Base-by-base conservation (phyloP, 2,113 vertebrate genomes). In the Cercopithecus mona region DNA sequence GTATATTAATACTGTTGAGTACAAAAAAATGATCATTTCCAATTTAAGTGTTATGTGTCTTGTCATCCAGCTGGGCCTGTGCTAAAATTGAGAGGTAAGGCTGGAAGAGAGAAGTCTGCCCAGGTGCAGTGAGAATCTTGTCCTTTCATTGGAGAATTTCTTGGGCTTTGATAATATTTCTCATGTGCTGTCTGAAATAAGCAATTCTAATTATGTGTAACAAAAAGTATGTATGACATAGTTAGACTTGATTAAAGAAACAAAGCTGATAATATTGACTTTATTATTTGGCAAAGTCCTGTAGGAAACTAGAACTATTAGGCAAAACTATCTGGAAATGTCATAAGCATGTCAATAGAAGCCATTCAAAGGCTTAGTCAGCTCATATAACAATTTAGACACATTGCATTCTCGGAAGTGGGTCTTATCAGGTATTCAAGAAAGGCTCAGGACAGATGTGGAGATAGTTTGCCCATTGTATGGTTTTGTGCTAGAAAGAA, bases 191-290 rank as follows among this genome's bases (percentile, higher is more conserved):
- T 84, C 40, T 90, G 75, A 87, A 92, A 87, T 90, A 94, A 96
- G 78, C 1, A 38, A 89, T 48, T 93, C 30, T 94, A 87, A 85
- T 85, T 82, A 90, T 86, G 79, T 92, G 83, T 93, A 75, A 66
- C 48, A 93, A 22, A 66, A 43, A 75, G 57, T 70, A 81, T 66
- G 68, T 90, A 70, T 30, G 20, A 14, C n/a, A 79, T 25, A 23
- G 20, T 90, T 66, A 96, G 57, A 93, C 40, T 57, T 59, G 72
- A 84, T 72, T 90, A 68, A 55, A 90, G 79, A 90, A 86, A 80
- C n/a, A 90, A 38, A 79, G 16, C 10, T 85, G 57, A 94, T 93
- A 72, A 86, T 84, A 72, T 52, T 87, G 38, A 87, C 84, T 57
- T 23, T 68, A n/a, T 85, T 96, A 55, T 96, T 95, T 94, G 70